phyloP scores from a whole-genome alignment of 2,888 invertebrate species.

The Frankliniella fusca region DNA sequence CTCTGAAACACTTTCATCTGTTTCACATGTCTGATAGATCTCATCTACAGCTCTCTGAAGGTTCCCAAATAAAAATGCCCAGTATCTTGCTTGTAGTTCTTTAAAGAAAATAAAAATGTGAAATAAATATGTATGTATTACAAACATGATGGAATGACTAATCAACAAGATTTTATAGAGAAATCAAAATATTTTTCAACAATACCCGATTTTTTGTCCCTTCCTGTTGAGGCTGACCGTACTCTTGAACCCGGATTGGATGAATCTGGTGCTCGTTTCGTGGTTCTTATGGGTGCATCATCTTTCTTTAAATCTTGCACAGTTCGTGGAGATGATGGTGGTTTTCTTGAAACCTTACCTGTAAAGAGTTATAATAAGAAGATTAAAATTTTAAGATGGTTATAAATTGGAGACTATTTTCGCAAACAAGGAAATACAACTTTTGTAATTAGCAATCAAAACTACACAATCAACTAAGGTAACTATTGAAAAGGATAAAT shows the following conservation, averaged over 20 bases:
- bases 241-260: slow-evolving; percentile 56
- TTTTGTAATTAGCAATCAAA: neutral
- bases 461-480: too few species aligned
- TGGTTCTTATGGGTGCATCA: slow-evolving; percentile 30
- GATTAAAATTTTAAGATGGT: too few species aligned
- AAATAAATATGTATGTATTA: slow-evolving; percentile 28
- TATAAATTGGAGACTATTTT: neutral
- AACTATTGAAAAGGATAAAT: neutral
- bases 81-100: slow-evolving; percentile 86
- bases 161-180: slow-evolving; percentile 28
- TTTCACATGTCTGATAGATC: slow-evolving; percentile 93
- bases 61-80: slow-evolving; percentile 93
- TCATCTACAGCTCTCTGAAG: slow-evolving; percentile 89
- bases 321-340: slow-evolving; percentile 39
- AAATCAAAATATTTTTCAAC: too few species aligned
- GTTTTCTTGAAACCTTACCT: slow-evolving; percentile 39
- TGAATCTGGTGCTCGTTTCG: slow-evolving; percentile 34
- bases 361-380: slow-evolving; percentile 28
- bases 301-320: slow-evolving; percentile 34
- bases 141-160: slow-evolving; percentile 28
- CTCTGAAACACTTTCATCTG: slow-evolving; percentile 88
- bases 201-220: slow-evolving; percentile 71
- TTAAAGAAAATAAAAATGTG: slow-evolving; percentile 38
- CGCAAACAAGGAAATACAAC: neutral
- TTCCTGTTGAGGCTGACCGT: slow-evolving; percentile 78